Evolutionary conservation across 2,797 vertebrate species (phyloP).

Genomic region (Enteromius treurensis): DNA sequence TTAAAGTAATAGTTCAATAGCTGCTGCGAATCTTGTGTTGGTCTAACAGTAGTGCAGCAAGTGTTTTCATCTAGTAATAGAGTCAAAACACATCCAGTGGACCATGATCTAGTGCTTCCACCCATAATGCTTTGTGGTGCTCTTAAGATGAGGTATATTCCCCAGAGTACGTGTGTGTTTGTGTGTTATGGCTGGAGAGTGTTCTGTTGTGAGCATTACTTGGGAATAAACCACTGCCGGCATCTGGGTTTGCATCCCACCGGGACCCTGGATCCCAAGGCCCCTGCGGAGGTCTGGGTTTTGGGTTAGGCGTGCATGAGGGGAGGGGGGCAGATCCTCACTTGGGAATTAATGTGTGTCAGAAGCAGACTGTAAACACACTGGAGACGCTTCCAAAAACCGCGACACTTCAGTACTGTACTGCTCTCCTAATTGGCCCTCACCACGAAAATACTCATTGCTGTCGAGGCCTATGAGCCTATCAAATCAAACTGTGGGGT

Average conservation of each 20-base stretch:
- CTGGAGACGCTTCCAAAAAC: constrained; percentile 15
- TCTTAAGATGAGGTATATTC: background rate
- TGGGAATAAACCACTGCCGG: constrained; percentile 29
- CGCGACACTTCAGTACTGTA: background rate
- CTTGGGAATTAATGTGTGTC: constrained; percentile 18
- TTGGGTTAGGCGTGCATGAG: constrained; percentile 39
- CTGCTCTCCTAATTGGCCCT: background rate
- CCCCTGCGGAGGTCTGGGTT: constrained; percentile 36
- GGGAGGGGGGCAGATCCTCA: constrained; percentile 4
- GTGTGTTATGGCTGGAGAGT: constrained; percentile 38
- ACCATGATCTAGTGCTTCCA: background rate
- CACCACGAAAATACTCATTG: background rate
- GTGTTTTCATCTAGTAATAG: background rate
- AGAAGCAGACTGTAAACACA: constrained; percentile 39
- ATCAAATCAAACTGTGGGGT: background rate
- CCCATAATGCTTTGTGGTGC: background rate
- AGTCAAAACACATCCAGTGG: background rate
- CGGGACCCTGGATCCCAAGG: constrained; percentile 40
- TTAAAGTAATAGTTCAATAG: background rate
- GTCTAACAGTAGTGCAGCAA: background rate
- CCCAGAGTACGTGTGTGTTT: background rate
- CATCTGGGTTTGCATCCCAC: constrained; percentile 45
- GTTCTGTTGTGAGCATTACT: constrained; percentile 15
- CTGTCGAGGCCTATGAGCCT: background rate
- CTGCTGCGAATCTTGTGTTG: background rate